These are phyloP conservation scores for Cordylochernes scorpioides DNA, from an alignment of 2,888 invertebrate genomes.

Conservation along the genomic window DNA sequence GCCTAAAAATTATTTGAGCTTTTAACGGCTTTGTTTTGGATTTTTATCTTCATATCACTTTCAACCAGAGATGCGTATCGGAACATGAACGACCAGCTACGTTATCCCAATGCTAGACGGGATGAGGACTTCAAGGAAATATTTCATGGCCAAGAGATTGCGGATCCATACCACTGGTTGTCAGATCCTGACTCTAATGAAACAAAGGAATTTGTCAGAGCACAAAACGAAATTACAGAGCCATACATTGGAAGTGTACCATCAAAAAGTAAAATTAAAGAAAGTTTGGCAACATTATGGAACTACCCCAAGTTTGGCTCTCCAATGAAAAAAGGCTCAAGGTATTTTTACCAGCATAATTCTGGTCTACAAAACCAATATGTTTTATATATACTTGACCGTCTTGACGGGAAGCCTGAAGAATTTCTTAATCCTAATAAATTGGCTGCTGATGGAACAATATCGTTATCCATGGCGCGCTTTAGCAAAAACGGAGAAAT, in stretches of 20 bases:
- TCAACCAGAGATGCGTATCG: too few relatives aligned
- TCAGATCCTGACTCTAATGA: constrained; percentile 82
- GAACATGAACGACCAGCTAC: too few relatives aligned
- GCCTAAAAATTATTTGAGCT: too few relatives aligned
- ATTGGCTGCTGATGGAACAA: constrained; percentile 48
- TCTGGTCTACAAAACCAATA: constrained; percentile 91
- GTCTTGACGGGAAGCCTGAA: constrained; percentile 40
- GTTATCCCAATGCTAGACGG: too few relatives aligned
- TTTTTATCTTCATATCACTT: too few relatives aligned
- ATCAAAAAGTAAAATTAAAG: constrained; percentile 40
- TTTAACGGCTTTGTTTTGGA: too few relatives aligned
- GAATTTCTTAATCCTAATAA: constrained; percentile 87
- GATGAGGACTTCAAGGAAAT: too few relatives aligned
- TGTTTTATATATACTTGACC: constrained; percentile 64
- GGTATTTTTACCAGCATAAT: constrained; percentile 75
- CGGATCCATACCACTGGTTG: constrained; percentile 81
- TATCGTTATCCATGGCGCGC: constrained; percentile 33
- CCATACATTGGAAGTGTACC: constrained; percentile 54
- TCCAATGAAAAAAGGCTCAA: constrained; percentile 49
- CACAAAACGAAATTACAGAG: constrained; percentile 59
- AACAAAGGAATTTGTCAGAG: constrained; percentile 64
- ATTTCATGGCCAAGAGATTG: too few relatives aligned
- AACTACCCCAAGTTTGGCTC: constrained; percentile 85
- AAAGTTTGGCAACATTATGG: constrained; percentile 38
- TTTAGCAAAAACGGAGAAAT: constrained; percentile 71